Evolutionary conservation across 2,888 invertebrate species (phyloP).

Genomic region (Brenthis daphne): DNA sequence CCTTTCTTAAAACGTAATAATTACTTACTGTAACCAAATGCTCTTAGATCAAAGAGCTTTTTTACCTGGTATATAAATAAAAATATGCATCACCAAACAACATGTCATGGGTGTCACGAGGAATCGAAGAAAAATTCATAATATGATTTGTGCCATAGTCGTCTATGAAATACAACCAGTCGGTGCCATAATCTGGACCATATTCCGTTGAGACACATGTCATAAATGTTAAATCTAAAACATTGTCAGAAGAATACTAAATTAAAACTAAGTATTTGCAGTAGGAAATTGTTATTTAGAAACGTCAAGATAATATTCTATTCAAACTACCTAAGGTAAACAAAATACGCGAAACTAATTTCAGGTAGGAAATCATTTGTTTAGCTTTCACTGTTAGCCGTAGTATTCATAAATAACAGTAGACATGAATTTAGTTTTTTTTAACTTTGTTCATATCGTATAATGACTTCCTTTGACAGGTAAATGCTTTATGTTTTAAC

Average conservation of each 20-base stretch:
- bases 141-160: constrained; percentile 64
- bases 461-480: constrained; percentile 40
- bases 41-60: too few relatives aligned
- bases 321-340: constrained; percentile 9
- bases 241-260: not conserved
- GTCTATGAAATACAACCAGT: constrained; percentile 74
- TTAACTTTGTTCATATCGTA: constrained; percentile 26
- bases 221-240: constrained; percentile 13
- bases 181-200: constrained; percentile 63
- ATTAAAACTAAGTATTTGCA: not conserved
- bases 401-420: not conserved
- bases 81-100: constrained; percentile 68
- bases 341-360: not conserved
- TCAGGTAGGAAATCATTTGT: constrained; percentile 6
- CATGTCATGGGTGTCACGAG: constrained; percentile 54
- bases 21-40: too few relatives aligned
- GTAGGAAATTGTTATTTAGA: not conserved
- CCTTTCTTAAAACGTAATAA: too few relatives aligned
- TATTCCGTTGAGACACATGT: constrained; percentile 41
- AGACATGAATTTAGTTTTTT: not conserved
- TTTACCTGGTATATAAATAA: constrained; percentile 72
- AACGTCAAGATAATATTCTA: too few relatives aligned
- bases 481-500: constrained; percentile 3
- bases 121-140: constrained; percentile 64
- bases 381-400: not conserved